Base-by-base conservation (phyloP, 2,113 vertebrate species). In the Phylloscopus trochiloides region DNA sequence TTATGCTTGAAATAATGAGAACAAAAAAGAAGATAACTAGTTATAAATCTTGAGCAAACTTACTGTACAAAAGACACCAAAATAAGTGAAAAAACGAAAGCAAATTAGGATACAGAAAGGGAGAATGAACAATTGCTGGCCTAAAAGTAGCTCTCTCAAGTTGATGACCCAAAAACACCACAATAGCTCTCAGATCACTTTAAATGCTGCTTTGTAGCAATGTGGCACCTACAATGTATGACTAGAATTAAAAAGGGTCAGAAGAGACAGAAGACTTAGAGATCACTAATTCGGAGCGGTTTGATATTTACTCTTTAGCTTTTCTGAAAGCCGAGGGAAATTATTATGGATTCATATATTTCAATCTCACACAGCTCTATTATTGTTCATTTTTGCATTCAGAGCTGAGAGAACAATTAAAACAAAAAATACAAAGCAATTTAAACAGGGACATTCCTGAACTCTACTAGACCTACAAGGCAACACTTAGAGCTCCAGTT, bases 311-410 rank as follows among this genome's bases (percentile, higher is more conserved):
- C 96, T 97, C 96, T 98, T 96, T 92, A 96, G 94, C 90, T 97
- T 92, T 86, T 57, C 92, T 97, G 95, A 98, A 98, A 97, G 97
- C 96, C 21, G 70, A 97, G 96, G 96, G 96, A 98, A 98, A 98
- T 98, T 98, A 98, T 98, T 98, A 98, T 94, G 95, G 94, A 98
- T 98, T 98, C 98, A 98, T 97, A 98, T 98, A 98, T 98, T 98
- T 98, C 97, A 97, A 97, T 98, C 98, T 98, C 98, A 98, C 97
- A 97, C 98, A 97, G 98, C 96, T 98, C 97, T 96, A 98, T 98
- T 98, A 98, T 98, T 98, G 95, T 95, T 97, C 97, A 78, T 96
- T 98, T 98, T 97, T 98, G 97, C 95, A 98, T 97, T 97, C 97
- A 97, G 97, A 90, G 94, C 93, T 57, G 82, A 77, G 97, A 97